phyloP scores from a whole-genome alignment of 2,113 vertebrate species.

The Festucalex cinctus region DNA sequence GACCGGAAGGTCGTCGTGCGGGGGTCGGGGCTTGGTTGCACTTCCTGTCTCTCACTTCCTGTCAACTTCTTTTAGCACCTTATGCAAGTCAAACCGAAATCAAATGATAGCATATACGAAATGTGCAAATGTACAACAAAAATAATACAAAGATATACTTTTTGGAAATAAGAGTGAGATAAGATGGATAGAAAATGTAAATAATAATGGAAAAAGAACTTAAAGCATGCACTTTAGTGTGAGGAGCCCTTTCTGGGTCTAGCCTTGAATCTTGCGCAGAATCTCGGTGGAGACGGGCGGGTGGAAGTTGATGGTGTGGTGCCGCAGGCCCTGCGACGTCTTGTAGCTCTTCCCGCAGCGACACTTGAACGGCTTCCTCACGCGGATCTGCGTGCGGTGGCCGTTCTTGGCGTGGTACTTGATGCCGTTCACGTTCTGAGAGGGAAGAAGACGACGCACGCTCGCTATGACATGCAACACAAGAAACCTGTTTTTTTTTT shows the following conservation, averaged over 20 bases:
- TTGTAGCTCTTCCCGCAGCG: constrained; percentile 99
- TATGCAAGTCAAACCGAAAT: constrained; percentile 75
- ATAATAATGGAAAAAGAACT: constrained; percentile 42
- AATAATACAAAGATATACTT: constrained; percentile 84
- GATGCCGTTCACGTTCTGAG: constrained; percentile 97
- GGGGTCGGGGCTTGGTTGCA: constrained; percentile 32
- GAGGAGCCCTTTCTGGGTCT: constrained; percentile 61
- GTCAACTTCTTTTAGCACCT: constrained; percentile 80
- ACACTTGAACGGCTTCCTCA: constrained; percentile 97
- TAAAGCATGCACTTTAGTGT: constrained; percentile 89
- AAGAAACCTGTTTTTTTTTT: background rate
- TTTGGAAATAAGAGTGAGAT: constrained; percentile 81
- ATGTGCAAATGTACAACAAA: constrained; percentile 96
- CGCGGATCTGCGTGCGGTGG: constrained; percentile 97
- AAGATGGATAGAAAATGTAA: constrained; percentile 43
- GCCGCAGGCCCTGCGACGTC: constrained; percentile 97
- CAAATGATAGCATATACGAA: constrained; percentile 82
- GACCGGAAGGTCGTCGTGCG: constrained; percentile 13
- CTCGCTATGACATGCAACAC: background rate
- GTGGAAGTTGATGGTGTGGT: constrained; percentile 99
- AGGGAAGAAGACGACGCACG: background rate
- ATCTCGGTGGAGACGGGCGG: constrained; percentile 95
- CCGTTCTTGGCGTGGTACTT: constrained; percentile 99
- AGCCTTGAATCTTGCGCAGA: constrained; percentile 97
- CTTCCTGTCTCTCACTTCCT: constrained; percentile 30